phyloP scores from a whole-genome alignment of 2,113 vertebrate species.

The Chionomys nivalis region DNA sequence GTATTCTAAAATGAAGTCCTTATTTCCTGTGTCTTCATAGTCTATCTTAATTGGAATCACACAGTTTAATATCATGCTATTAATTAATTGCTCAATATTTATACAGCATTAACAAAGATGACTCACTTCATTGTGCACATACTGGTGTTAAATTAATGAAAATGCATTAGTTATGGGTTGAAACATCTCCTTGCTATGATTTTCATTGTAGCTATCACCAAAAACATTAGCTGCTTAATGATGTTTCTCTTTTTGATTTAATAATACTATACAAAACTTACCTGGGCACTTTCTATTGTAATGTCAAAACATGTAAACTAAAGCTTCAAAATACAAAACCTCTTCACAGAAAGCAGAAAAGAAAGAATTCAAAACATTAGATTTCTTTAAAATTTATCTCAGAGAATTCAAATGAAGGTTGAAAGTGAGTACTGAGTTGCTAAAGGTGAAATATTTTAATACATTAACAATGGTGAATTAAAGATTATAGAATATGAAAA shows the following conservation, averaged over 20 bases:
- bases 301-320: neutral
- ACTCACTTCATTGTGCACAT: neutral
- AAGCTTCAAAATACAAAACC: slow-evolving; percentile 11
- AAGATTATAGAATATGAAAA: neutral
- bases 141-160: neutral
- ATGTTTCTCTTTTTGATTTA: slow-evolving; percentile 7
- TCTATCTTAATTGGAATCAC: slow-evolving; percentile 43
- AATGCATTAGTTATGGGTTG: neutral
- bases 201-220: neutral
- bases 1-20: slow-evolving; percentile 16
- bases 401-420: neutral
- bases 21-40: neutral
- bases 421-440: neutral
- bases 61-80: neutral
- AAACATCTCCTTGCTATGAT: neutral
- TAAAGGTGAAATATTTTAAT: slow-evolving; percentile 8
- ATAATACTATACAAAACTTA: neutral
- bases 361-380: neutral
- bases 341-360: neutral
- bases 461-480: neutral
- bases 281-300: neutral
- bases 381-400: neutral
- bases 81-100: slow-evolving; percentile 41
- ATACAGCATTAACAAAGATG: slow-evolving; percentile 4
- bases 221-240: neutral